Conservation (phyloP, 2,888 invertebrate species). For the Troilus luridus region DNA sequence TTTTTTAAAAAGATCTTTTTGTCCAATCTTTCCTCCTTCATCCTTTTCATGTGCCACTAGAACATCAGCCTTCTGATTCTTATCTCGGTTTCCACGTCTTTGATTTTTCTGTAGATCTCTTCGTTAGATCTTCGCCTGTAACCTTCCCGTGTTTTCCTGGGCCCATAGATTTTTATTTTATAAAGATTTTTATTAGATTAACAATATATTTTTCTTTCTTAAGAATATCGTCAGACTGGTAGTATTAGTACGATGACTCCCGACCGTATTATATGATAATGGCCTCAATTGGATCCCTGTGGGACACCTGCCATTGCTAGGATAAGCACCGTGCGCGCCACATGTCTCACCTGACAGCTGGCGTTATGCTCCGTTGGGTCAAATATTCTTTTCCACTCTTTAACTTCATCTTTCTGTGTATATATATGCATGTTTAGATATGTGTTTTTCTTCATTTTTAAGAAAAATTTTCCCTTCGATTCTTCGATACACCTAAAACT, state of each 20-base stretch:
- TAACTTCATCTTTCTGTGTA: neutral
- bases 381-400: neutral
- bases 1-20: too few species aligned
- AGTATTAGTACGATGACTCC: neutral
- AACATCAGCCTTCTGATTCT: too few species aligned
- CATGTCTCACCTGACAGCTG: neutral
- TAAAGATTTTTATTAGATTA: too few species aligned
- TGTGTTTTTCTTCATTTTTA: neutral
- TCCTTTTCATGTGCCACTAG: too few species aligned
- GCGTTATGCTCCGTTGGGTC: slow-evolving; percentile 6
- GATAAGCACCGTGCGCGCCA: neutral
- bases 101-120: too few species aligned
- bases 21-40: too few species aligned
- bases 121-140: too few species aligned
- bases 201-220: neutral
- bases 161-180: too few species aligned
- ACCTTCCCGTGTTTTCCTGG: too few species aligned
- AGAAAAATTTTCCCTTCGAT: too few species aligned
- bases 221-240: neutral
- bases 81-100: too few species aligned
- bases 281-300: neutral
- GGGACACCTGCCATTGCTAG: neutral
- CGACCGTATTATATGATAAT: neutral
- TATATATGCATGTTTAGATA: neutral
- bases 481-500: too few species aligned